phyloP scores from a whole-genome alignment of 2,797 vertebrate species.

The Pampus argenteus region DNA sequence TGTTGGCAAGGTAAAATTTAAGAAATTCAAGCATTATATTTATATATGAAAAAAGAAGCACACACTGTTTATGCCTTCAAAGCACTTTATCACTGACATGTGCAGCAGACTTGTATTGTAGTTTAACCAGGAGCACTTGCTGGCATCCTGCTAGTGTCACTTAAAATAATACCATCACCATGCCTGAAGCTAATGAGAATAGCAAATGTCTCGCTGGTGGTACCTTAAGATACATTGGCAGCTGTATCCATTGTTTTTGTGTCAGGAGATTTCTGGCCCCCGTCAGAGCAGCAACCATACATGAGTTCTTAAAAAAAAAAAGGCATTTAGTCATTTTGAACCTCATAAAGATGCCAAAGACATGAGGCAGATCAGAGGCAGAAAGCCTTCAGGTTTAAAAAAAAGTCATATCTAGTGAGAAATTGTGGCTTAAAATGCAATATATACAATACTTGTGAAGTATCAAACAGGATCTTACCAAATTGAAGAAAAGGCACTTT shows the following conservation, averaged over 20 bases:
- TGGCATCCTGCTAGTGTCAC: slow-evolving; percentile 38
- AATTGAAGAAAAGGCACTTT: neutral
- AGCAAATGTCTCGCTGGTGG: slow-evolving; percentile 30
- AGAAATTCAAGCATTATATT: neutral
- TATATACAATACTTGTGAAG: neutral
- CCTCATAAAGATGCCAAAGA: slow-evolving; percentile 32
- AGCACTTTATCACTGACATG: slow-evolving; percentile 55
- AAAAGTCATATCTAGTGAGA: neutral
- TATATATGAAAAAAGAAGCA: slow-evolving; percentile 34
- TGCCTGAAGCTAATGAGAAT: slow-evolving; percentile 37
- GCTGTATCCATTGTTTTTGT: slow-evolving; percentile 37
- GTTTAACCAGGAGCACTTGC: slow-evolving; percentile 40
- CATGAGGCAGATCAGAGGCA: slow-evolving; percentile 7
- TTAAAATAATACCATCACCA: slow-evolving; percentile 35
- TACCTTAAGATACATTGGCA: slow-evolving; percentile 35
- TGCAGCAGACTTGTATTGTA: slow-evolving; percentile 29
- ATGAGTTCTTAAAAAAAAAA: slow-evolving; percentile 9
- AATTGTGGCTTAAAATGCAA: neutral
- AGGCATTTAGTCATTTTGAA: slow-evolving; percentile 7
- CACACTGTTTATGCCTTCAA: slow-evolving; percentile 34
- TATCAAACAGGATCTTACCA: neutral
- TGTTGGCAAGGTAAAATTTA: slow-evolving; percentile 6
- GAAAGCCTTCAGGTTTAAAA: slow-evolving; percentile 5
- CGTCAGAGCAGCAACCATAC: slow-evolving; percentile 1
- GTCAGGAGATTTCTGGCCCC: slow-evolving; percentile 14